phyloP scores from a whole-genome alignment of 1,140 invertebrate genomes.

The Drosophila parvula region DNA sequence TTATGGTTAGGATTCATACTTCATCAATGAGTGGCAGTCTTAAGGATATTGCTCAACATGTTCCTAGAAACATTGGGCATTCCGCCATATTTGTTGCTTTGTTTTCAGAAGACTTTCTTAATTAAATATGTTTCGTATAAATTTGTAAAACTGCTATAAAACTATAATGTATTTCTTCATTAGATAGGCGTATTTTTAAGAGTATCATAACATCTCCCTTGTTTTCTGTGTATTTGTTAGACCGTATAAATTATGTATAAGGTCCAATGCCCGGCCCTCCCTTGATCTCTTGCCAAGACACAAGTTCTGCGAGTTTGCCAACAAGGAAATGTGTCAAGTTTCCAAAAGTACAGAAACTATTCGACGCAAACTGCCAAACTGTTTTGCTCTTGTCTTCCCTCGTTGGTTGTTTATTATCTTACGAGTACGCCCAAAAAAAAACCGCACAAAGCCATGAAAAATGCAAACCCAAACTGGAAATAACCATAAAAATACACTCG shows the following conservation, averaged over 20 bases:
- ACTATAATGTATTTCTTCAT: not conserved
- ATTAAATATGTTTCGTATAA: too few species aligned
- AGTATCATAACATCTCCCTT: constrained; percentile 4
- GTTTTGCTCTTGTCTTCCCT: constrained; percentile 39
- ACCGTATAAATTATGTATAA: constrained; percentile 16
- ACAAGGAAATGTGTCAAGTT: constrained; percentile 59
- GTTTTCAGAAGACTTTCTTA: too few species aligned
- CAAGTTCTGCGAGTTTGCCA: constrained; percentile 37
- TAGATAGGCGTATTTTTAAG: not conserved
- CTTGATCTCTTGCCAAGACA: constrained; percentile 32
- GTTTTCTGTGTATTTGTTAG: constrained; percentile 17
- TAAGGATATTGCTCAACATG: too few species aligned
- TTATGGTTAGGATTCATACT: too few species aligned
- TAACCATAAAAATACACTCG: constrained; percentile 26
- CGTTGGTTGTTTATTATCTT: constrained; percentile 25
- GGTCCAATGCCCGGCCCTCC: not conserved
- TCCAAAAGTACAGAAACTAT: constrained; percentile 38
- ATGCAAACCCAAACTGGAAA: constrained; percentile 40
- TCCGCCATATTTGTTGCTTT: too few species aligned
- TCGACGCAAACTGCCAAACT: constrained; percentile 46
- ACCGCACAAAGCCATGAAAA: constrained; percentile 35
- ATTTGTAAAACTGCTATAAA: not conserved
- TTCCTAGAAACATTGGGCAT: too few species aligned
- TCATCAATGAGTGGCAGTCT: too few species aligned
- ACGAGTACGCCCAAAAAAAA: not conserved